phyloP scores from a whole-genome alignment of 2,113 vertebrate species.

The Hydrochoerus hydrochaeris region DNA sequence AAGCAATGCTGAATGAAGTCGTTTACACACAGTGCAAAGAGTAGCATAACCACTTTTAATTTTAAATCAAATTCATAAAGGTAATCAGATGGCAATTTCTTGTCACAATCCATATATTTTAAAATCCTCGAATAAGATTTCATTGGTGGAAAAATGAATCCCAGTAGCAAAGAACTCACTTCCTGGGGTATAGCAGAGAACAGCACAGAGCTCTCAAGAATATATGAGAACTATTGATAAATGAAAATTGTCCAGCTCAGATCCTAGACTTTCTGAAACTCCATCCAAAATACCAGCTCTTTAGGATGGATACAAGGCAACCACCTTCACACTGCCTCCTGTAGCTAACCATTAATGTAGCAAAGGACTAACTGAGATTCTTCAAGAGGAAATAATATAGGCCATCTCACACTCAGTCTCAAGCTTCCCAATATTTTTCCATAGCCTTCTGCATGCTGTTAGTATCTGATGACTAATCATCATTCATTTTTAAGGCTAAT shows the following conservation, averaged over 20 bases:
- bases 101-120: background rate
- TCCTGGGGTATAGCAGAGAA: background rate
- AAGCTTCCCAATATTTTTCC: background rate
- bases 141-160: background rate
- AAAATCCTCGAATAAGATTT: background rate
- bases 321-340: background rate
- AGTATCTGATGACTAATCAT: background rate
- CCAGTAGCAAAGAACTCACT: background rate
- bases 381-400: background rate
- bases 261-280: background rate
- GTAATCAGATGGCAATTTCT: background rate
- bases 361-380: background rate
- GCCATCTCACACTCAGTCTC: background rate
- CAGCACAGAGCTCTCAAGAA: background rate
- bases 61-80: conserved; percentile 46
- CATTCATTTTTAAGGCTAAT: background rate
- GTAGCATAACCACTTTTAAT: background rate
- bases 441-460: background rate
- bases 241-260: background rate
- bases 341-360: background rate
- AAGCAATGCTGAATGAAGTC: background rate
- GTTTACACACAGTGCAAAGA: background rate
- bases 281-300: background rate
- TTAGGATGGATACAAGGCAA: background rate
- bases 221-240: background rate